Conservation (phyloP, 2,797 vertebrate genomes). For the Urosaurus nigricauda region DNA sequence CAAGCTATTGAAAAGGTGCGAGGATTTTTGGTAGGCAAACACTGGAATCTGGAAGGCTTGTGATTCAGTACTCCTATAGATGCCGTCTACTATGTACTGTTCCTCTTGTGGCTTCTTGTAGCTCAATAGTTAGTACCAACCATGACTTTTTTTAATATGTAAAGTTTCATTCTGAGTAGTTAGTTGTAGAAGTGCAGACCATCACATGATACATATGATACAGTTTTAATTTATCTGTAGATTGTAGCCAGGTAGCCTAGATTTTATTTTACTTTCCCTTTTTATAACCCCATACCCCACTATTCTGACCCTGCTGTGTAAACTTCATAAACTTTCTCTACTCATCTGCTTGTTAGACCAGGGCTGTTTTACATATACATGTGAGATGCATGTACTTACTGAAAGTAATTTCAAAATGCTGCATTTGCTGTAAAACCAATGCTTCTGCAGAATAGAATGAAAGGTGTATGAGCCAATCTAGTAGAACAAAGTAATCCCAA, state of each 20-base stretch:
- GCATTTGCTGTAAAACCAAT: neutral
- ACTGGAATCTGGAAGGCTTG: neutral
- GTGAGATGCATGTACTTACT: neutral
- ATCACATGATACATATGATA: neutral
- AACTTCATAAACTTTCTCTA: neutral
- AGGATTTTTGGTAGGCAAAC: neutral
- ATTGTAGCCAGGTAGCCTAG: neutral
- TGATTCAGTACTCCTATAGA: neutral
- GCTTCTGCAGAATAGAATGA: neutral
- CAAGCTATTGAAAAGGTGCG: neutral
- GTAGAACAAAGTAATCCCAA: neutral
- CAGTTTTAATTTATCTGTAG: neutral
- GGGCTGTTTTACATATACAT: neutral
- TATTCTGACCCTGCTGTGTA: neutral
- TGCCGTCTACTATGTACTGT: neutral
- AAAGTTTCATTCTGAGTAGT: neutral
- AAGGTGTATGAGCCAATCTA: neutral
- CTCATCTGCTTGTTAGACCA: neutral
- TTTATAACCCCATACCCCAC: neutral
- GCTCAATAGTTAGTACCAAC: neutral
- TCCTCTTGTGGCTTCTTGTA: neutral
- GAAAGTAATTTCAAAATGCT: neutral
- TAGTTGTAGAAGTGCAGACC: neutral
- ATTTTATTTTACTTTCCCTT: neutral
- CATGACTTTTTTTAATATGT: neutral